These are phyloP conservation scores for Philereme vetulata DNA, from an alignment of 2,888 invertebrate genomes.

Conservation along the genomic window DNA sequence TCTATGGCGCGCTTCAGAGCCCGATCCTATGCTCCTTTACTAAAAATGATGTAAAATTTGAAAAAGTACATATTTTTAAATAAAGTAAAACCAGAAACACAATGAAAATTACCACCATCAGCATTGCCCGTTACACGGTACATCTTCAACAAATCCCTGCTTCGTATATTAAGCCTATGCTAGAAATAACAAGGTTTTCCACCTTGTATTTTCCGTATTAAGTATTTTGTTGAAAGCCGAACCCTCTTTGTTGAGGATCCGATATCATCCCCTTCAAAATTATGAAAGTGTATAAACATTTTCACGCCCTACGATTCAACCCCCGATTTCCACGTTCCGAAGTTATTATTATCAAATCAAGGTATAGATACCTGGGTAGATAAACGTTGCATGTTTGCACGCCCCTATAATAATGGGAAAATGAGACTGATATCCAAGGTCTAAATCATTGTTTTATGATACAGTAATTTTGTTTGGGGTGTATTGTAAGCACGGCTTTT, in stretches of 20 bases:
- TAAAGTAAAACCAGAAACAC: slow-evolving; percentile 2
- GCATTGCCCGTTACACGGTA: slow-evolving; percentile 13
- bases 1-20: no score
- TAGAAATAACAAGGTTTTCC: slow-evolving; percentile 69
- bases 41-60: not conserved
- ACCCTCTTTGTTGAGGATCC: slow-evolving; percentile 70
- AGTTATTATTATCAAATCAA: slow-evolving; percentile 83
- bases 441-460: slow-evolving; percentile 80
- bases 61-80: not conserved
- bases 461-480: slow-evolving; percentile 64
- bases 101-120: slow-evolving; percentile 9
- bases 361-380: slow-evolving; percentile 76
- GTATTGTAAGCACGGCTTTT: slow-evolving; percentile 39
- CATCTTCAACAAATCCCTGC: slow-evolving; percentile 51
- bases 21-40: no score
- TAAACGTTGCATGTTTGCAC: slow-evolving; percentile 69
- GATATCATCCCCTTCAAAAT: slow-evolving; percentile 80
- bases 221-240: slow-evolving; percentile 77
- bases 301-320: slow-evolving; percentile 74
- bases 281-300: slow-evolving; percentile 84
- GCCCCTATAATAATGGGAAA: slow-evolving; percentile 70
- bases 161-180: slow-evolving; percentile 56
- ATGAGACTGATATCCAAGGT: slow-evolving; percentile 67
- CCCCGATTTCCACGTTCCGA: slow-evolving; percentile 74
- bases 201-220: slow-evolving; percentile 76